These are phyloP conservation scores for Steromphala cineraria DNA, from an alignment of 2,888 invertebrate genomes.

Conservation along the genomic window DNA sequence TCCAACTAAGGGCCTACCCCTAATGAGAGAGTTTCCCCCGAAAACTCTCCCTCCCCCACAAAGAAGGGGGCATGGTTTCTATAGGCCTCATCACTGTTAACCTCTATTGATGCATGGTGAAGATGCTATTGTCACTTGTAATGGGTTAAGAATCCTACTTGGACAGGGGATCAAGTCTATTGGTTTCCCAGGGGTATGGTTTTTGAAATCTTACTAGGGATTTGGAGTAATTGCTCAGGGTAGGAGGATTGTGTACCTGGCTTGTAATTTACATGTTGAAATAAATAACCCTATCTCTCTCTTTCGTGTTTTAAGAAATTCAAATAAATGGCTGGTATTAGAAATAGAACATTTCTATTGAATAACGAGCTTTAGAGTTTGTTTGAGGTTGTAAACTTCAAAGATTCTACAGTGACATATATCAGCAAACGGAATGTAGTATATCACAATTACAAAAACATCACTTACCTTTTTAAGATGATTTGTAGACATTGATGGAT, in stretches of 20 bases:
- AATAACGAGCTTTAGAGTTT: no score
- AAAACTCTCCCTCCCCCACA: no score
- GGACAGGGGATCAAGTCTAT: neutral
- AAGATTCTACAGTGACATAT: no score
- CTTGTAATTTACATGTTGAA: neutral
- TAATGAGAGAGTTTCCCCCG: no score
- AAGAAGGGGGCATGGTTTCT: neutral
- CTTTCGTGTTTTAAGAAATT: neutral
- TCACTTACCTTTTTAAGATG: no score
- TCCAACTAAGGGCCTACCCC: no score
- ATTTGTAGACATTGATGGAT: no score
- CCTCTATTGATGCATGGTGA: neutral
- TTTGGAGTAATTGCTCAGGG: neutral
- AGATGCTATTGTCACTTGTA: neutral
- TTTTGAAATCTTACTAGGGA: neutral
- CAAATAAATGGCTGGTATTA: no score
- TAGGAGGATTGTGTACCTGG: neutral
- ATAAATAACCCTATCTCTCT: neutral
- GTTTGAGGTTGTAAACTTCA: no score
- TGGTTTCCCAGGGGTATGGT: neutral
- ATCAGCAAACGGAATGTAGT: no score
- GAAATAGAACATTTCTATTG: no score
- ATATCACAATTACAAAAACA: no score
- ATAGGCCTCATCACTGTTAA: neutral
- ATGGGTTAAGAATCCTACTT: neutral